A percentile compares a stretch with the other conserved stretches of the same genome.
phyloP scores from a whole-genome alignment of 2,797 vertebrate species.

The Champsocephalus gunnari region DNA sequence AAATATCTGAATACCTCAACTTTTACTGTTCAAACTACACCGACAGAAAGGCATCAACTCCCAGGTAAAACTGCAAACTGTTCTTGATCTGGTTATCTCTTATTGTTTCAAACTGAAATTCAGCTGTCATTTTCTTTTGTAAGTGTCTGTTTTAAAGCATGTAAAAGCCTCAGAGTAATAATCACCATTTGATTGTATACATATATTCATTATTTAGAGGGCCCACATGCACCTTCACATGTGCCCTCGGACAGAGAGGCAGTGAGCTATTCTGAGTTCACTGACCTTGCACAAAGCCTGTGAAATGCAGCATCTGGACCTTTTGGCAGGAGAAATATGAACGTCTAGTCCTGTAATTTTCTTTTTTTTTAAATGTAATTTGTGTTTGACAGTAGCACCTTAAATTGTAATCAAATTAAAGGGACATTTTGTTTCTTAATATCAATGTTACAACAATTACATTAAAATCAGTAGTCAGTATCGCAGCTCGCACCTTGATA shows the following conservation, averaged over 20 bases:
- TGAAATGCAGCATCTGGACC: conserved; percentile 70
- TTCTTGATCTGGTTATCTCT: no score
- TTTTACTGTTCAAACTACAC: no score
- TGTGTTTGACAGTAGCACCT: background rate
- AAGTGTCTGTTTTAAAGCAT: background rate
- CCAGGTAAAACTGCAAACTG: no score
- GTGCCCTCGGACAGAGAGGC: conserved; percentile 21
- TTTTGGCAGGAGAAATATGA: conserved; percentile 10
- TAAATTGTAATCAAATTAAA: background rate
- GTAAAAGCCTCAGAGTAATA: background rate
- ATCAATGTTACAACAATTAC: background rate
- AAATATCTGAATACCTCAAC: no score
- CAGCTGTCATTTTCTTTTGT: background rate
- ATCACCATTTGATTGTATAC: background rate
- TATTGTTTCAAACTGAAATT: no score
- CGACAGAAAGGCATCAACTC: no score
- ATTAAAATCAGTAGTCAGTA: background rate
- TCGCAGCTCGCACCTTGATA: conserved; percentile 9
- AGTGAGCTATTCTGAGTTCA: conserved; percentile 39
- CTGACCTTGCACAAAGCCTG: conserved; percentile 49
- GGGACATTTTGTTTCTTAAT: background rate
- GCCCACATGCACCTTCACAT: background rate
- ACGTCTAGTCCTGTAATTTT: background rate
- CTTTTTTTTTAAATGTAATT: background rate
- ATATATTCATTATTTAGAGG: background rate